Evolutionary conservation across 2,888 invertebrate genomes (phyloP).

Genomic region (Plebejus argus): DNA sequence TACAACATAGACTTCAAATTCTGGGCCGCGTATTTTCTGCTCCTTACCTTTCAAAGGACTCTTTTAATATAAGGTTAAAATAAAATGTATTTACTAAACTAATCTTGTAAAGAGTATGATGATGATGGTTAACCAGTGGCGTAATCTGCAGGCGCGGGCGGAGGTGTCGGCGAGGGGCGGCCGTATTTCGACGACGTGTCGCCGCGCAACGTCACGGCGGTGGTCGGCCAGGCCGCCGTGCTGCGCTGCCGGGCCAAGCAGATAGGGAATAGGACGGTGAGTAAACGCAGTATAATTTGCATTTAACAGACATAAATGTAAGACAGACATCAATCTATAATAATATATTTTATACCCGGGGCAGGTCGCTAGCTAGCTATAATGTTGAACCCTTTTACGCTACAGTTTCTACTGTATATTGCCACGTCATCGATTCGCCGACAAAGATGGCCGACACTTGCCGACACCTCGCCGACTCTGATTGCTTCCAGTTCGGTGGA

Average conservation of each 20-base stretch:
- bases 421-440: background rate
- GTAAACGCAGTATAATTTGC: too few species aligned
- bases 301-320: too few species aligned
- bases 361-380: too few species aligned
- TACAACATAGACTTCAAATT: too few species aligned
- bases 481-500: background rate
- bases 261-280: slow-evolving; percentile 92
- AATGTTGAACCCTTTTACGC: background rate
- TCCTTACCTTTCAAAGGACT: too few species aligned
- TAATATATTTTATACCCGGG: too few species aligned
- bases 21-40: too few species aligned
- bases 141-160: slow-evolving; percentile 53
- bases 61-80: too few species aligned
- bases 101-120: background rate
- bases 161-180: slow-evolving; percentile 73
- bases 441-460: slow-evolving; percentile 21
- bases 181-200: slow-evolving; percentile 93
- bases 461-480: background rate
- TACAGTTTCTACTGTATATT: background rate
- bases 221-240: slow-evolving; percentile 90
- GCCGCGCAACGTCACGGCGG: slow-evolving; percentile 90
- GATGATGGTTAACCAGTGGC: background rate
- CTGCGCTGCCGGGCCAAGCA: slow-evolving; percentile 92
- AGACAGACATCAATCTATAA: too few species aligned
- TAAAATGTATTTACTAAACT: too few species aligned